phyloP scores from a whole-genome alignment of 2,888 invertebrate genomes.

The Zootermopsis nevadensis region DNA sequence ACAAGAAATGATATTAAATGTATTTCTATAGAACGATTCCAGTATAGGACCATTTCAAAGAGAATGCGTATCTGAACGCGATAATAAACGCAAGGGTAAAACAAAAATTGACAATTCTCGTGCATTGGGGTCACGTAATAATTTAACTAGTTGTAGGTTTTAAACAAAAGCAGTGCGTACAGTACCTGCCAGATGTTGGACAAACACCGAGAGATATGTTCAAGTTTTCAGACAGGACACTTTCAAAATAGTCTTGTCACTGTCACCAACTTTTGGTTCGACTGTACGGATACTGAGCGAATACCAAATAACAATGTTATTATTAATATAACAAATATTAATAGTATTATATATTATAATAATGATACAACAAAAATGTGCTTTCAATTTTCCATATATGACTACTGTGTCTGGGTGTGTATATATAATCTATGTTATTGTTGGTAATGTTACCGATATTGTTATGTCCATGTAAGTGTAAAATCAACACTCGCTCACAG shows the following conservation, averaged over 20 bases:
- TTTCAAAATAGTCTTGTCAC: neutral
- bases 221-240: neutral
- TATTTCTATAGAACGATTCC: constrained; percentile 10
- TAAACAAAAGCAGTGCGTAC: neutral
- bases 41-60: neutral
- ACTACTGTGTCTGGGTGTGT: constrained; percentile 26
- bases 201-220: neutral
- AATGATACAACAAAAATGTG: constrained; percentile 19
- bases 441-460: constrained; percentile 37
- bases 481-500: constrained; percentile 6
- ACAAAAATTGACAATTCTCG: neutral
- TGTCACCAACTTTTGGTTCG: neutral
- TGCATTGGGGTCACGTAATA: neutral
- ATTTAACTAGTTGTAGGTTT: constrained; percentile 12
- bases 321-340: constrained; percentile 24
- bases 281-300: neutral
- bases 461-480: constrained; percentile 23
- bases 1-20: neutral
- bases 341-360: constrained; percentile 37
- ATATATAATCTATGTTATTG: constrained; percentile 26
- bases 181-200: neutral
- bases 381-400: constrained; percentile 32
- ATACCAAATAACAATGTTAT: constrained; percentile 9
- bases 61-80: neutral
- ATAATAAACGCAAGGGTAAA: constrained; percentile 2